Percentiles rank a stretch among this genome's conserved stretches.
These are phyloP conservation scores for Steatornis caripensis DNA, from an alignment of 2,113 vertebrate species.

Conservation along the genomic window DNA sequence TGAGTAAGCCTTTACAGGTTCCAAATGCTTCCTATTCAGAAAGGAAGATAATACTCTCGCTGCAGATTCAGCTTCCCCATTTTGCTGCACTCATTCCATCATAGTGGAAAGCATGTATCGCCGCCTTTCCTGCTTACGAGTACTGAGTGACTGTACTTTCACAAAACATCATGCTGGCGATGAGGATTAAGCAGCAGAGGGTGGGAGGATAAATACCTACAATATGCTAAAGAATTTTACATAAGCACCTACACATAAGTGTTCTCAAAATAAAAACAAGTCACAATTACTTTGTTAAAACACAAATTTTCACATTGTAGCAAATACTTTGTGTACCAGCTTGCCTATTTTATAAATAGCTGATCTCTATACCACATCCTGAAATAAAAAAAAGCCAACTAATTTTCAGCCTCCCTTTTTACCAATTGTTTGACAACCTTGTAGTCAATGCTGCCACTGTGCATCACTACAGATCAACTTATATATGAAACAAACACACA, in stretches of 20 bases:
- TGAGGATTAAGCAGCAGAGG: background rate
- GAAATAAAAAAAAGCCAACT: background rate
- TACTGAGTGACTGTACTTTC: background rate
- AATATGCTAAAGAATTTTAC: background rate
- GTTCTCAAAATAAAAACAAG: background rate
- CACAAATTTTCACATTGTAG: background rate
- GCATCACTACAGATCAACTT: background rate
- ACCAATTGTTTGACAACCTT: background rate
- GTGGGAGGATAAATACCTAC: background rate
- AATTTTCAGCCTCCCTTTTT: background rate
- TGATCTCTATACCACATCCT: background rate
- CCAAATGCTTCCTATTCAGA: background rate
- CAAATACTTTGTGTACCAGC: background rate
- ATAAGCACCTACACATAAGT: background rate
- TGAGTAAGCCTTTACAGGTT: background rate
- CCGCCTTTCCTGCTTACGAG: background rate
- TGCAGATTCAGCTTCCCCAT: background rate
- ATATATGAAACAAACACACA: background rate
- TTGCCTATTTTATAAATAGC: background rate
- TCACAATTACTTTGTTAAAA: background rate
- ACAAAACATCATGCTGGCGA: background rate
- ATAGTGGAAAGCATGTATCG: background rate
- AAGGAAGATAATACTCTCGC: background rate
- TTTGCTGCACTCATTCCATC: background rate
- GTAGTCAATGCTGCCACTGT: background rate